Evolutionary conservation across 1,140 invertebrate species (phyloP).

Genomic region (Zaprionus lachaisei): DNA sequence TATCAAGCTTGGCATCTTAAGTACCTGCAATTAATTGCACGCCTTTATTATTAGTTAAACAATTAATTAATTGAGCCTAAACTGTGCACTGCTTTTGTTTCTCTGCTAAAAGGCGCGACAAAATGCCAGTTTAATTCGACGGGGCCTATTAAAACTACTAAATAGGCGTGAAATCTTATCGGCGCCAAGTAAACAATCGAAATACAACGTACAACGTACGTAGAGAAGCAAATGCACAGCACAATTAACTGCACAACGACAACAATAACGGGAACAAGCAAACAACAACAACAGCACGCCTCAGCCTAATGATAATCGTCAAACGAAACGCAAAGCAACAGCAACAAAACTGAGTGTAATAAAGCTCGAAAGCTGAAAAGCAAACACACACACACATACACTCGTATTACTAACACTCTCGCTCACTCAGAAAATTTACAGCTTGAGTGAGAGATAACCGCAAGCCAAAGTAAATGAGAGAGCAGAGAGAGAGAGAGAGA

Average conservation of each 20-base stretch:
- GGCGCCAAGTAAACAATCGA: slow-evolving; percentile 35
- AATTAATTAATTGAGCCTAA: slow-evolving; percentile 8
- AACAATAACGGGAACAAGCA: slow-evolving; percentile 17
- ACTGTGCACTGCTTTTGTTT: slow-evolving; percentile 17
- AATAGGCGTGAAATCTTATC: slow-evolving; percentile 52
- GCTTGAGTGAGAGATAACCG: slow-evolving; percentile 35
- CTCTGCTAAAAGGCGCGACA: slow-evolving; percentile 4
- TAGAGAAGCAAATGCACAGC: slow-evolving; percentile 33
- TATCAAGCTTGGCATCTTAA: not conserved
- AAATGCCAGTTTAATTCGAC: slow-evolving; percentile 23
- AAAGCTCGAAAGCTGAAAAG: slow-evolving; percentile 46
- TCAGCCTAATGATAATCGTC: slow-evolving; percentile 64
- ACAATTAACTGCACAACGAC: slow-evolving; percentile 22
- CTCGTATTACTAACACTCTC: not conserved
- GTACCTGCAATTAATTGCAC: not conserved
- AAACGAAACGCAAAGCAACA: slow-evolving; percentile 51
- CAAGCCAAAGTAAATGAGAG: not conserved
- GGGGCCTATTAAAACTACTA: slow-evolving; percentile 21
- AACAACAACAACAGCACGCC: slow-evolving; percentile 26
- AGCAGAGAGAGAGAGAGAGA: not conserved
- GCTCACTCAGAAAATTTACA: slow-evolving; percentile 4
- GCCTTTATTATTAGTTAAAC: not conserved
- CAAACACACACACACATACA: slow-evolving; percentile 37
- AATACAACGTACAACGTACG: slow-evolving; percentile 24
- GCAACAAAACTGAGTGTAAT: slow-evolving; percentile 55